A percentile compares a stretch with the other conserved stretches of the same genome.
Evolutionary conservation across 2,888 invertebrate genomes (phyloP).

Genomic region (Cenopis cana): DNA sequence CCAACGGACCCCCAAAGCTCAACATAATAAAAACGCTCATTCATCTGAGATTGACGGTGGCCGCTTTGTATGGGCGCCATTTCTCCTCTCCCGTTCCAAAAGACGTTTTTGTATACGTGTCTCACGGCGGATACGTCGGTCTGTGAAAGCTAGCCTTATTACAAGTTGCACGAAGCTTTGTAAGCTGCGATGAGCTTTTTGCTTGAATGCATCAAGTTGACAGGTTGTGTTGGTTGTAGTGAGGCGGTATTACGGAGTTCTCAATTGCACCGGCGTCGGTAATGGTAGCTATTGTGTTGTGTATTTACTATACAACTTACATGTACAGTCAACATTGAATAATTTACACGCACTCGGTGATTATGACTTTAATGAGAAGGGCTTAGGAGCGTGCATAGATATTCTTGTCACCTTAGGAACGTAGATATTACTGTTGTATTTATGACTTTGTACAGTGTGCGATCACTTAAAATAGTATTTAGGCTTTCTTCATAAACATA

Average conservation of each 20-base stretch:
- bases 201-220: constrained; percentile 36
- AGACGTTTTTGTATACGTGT: background rate
- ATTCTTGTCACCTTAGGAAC: too few species aligned
- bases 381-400: too few species aligned
- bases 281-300: background rate
- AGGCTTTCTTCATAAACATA: too few species aligned
- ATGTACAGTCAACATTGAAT: background rate
- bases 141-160: background rate
- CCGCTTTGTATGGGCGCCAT: constrained; percentile 20
- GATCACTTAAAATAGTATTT: too few species aligned
- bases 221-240: constrained; percentile 20
- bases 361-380: too few species aligned
- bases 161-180: constrained; percentile 8
- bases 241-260: background rate
- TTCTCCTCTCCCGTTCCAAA: background rate
- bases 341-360: too few species aligned
- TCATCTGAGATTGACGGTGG: constrained; percentile 41
- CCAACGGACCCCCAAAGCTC: constrained; percentile 7
- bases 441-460: too few species aligned
- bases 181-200: constrained; percentile 30
- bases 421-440: too few species aligned
- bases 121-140: background rate
- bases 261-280: background rate
- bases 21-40: constrained; percentile 29
- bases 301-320: background rate